Conservation (phyloP, 1,140 invertebrate species). For the Nasonia giraulti region DNA sequence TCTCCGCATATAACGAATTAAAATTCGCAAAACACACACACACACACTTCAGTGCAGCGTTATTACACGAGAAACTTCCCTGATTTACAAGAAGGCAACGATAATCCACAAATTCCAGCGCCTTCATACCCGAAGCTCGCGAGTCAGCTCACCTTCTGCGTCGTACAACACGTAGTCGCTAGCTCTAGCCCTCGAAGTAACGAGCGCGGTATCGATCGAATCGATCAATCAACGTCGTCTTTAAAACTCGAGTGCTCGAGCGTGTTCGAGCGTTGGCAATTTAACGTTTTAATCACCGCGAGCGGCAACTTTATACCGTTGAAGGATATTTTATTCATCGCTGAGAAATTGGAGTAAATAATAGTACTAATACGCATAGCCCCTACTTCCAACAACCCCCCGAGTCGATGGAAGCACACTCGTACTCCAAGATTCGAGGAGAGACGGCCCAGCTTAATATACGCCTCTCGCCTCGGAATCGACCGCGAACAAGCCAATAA, state of each 20-base stretch:
- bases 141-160: not conserved
- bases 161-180: not conserved
- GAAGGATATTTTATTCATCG: no score
- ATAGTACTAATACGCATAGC: no score
- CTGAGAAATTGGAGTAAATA: no score
- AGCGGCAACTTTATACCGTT: not conserved
- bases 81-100: not conserved
- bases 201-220: constrained; percentile 5
- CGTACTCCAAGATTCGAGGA: no score
- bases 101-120: not conserved
- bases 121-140: not conserved
- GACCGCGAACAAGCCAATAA: not conserved
- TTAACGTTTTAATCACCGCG: constrained; percentile 31
- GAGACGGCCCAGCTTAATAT: no score
- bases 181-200: not conserved
- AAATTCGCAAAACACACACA: not conserved
- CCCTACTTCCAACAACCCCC: no score
- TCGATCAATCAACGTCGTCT: constrained; percentile 36
- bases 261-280: constrained; percentile 22
- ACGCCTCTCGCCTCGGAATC: no score
- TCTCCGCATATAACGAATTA: not conserved
- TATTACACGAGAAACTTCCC: not conserved
- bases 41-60: not conserved
- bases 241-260: constrained; percentile 9
- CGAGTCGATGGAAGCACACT: no score